Evolutionary conservation across 2,888 invertebrate genomes (phyloP), one percentile per base, ranked within the genome.

Genomic region (Mythimna ferrago): DNA sequence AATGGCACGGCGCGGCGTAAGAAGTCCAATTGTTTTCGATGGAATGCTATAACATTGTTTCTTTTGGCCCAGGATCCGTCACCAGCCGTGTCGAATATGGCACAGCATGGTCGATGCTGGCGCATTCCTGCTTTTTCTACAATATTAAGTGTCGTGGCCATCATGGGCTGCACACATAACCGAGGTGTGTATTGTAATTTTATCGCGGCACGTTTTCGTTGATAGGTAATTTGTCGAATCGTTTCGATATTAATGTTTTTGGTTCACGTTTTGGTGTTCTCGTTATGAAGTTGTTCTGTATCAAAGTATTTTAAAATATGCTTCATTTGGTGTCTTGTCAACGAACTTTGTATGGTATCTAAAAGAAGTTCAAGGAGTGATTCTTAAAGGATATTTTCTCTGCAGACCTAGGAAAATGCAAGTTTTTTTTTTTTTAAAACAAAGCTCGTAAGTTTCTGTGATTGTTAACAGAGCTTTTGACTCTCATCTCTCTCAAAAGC

Each of bases 1-100:
- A 81, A 86, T 66, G 76, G 76, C 71, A 67, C 68, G 76, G 26
- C 48, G 38, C 80, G 69, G 77, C 67, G 75, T 78, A 86, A 86
- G 80, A 84, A 83, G 78, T 81, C 76, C 81, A 90, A 92, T 92
- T 91, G 89, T 89, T 89, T 88, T 82, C 82, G 83, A 81, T 68
- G 91, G 93, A 92, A 93, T 92, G 92, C 89, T 84, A 88, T 88
- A 88, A 76, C 69, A 69, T 41, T 72, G 67, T 82, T 86, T 84
- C 73, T 75, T 82, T 63, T 56, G 66, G 66, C 9, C 60, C 86
- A 83, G 85, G 87, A 75, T 88, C 88, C 88, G 89, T 89, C 93
- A 92, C 93, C 88, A 87, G 73, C 82, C 88, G 93, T 89, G 93
- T 91, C 87, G 89, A 87, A 87, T 85, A 87, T 88, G 88, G 85